Evolutionary conservation across 1,140 invertebrate genomes (phyloP), one percentile per base, ranked within the genome.

Genomic region (Meteorus sp.): DNA sequence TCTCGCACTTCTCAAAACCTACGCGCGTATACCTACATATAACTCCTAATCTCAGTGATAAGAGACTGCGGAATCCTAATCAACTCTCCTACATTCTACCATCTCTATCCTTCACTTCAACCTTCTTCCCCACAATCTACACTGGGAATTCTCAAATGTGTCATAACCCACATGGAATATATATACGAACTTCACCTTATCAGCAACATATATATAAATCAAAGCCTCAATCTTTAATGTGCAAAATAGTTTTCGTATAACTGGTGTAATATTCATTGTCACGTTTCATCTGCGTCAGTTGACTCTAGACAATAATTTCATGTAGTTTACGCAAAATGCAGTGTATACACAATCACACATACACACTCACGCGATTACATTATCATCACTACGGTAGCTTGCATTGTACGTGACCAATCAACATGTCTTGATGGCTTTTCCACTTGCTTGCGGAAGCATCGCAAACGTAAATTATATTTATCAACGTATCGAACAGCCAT

Each of bases 21-120:
- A 3, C 8, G 35, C 60, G 62, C 62, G 44, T 61, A 20, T 35
- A 29, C 25, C 35, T 8, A 22, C 25, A 27, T 56, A 52, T 43
- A 39, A 35, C 60, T 54, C 50, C 59, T 61, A 68, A 71, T 70
- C 63, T 60, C 56, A 39, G 52, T 17, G 70, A 72, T 72, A 71
- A 71, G 67, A 67, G 63, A 64, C 60, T 39, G n/a, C 35, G 53
- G 58, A 50, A 64, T 64, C 61, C 54, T 51, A 60, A 64, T 64
- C 58, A 53, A 56, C n/a, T n/a, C n/a, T n/a, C n/a, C n/a, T n/a
- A n/a, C n/a, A n/a, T n/a, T n/a, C n/a, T n/a, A n/a, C n/a, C n/a
- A n/a, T n/a, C n/a, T n/a, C n/a, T n/a, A n/a, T n/a, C n/a, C n/a
- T n/a, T n/a, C n/a, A 52, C 41, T 22, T 13, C 56, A 45, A 56